These are phyloP conservation scores for Intellagama lesueurii DNA, from an alignment of 2,797 vertebrate species.

Conservation along the genomic window DNA sequence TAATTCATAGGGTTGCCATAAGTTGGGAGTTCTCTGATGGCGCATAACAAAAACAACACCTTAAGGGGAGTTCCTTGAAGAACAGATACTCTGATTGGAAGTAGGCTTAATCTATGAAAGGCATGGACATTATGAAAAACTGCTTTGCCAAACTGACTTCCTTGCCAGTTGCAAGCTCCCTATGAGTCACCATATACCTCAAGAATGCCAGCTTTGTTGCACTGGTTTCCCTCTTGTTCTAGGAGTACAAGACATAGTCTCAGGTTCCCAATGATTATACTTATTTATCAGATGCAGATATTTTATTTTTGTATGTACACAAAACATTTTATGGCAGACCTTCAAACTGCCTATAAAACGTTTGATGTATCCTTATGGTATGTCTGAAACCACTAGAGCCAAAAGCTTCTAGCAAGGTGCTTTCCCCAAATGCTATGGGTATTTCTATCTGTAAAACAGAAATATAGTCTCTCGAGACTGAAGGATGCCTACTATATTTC, in stretches of 20 bases:
- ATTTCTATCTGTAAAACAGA: background rate
- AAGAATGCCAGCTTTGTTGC: background rate
- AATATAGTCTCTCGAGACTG: background rate
- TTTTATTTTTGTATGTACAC: background rate
- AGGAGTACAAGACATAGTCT: background rate
- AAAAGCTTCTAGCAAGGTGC: background rate
- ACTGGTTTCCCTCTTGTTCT: background rate
- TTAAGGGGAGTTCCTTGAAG: background rate
- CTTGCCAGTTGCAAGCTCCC: background rate
- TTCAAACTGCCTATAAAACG: background rate
- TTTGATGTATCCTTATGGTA: background rate
- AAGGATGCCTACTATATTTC: background rate
- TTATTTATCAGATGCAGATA: background rate
- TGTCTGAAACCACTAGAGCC: background rate
- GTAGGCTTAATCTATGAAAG: background rate
- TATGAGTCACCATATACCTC: background rate
- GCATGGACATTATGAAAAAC: background rate
- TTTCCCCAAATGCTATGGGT: background rate
- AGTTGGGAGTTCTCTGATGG: too few species aligned
- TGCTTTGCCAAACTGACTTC: background rate
- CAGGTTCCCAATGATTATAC: background rate
- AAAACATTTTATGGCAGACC: background rate
- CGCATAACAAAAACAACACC: background rate
- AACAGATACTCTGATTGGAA: background rate
- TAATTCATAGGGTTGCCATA: too few species aligned